phyloP scores from a whole-genome alignment of 2,797 vertebrate genomes.

The Cebuella pygmaea region DNA sequence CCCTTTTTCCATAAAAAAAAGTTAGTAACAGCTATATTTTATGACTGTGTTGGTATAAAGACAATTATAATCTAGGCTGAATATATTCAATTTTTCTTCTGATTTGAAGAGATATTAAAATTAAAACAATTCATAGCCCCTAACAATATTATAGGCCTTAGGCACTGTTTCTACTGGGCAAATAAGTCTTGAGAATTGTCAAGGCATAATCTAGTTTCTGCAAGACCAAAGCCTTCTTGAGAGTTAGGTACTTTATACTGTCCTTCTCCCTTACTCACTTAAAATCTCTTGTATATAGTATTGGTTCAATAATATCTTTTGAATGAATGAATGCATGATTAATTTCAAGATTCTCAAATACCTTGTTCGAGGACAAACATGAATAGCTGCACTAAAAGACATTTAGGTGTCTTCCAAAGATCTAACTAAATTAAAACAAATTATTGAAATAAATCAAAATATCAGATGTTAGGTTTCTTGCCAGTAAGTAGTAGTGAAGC shows the following conservation, averaged over 20 bases:
- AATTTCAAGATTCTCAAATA: slow-evolving; percentile 34
- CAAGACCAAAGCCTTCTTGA: not conserved
- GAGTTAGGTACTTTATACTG: not conserved
- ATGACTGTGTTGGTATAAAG: slow-evolving; percentile 25
- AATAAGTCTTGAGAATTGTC: not conserved
- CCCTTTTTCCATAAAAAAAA: not conserved
- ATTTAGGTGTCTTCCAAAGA: slow-evolving; percentile 1
- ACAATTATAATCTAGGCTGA: not conserved
- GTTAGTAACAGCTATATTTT: slow-evolving; percentile 10
- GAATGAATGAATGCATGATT: slow-evolving; percentile 11
- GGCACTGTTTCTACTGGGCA: not conserved
- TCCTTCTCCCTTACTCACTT: not conserved
- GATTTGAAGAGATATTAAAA: slow-evolving; percentile 38
- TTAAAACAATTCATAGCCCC: slow-evolving; percentile 22
- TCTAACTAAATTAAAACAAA: slow-evolving; percentile 7
- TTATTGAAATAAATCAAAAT: slow-evolving; percentile 21
- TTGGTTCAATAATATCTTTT: not conserved
- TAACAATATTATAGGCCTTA: not conserved
- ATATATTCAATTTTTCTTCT: slow-evolving; percentile 1
- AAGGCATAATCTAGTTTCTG: not conserved
- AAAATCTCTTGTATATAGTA: not conserved
- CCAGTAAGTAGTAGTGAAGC: not conserved
- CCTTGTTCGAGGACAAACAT: not conserved
- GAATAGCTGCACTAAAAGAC: slow-evolving; percentile 18
- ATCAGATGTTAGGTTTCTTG: not conserved